Evolutionary conservation across 2,888 invertebrate species (phyloP).

Genomic region (Augochlorella aurata): DNA sequence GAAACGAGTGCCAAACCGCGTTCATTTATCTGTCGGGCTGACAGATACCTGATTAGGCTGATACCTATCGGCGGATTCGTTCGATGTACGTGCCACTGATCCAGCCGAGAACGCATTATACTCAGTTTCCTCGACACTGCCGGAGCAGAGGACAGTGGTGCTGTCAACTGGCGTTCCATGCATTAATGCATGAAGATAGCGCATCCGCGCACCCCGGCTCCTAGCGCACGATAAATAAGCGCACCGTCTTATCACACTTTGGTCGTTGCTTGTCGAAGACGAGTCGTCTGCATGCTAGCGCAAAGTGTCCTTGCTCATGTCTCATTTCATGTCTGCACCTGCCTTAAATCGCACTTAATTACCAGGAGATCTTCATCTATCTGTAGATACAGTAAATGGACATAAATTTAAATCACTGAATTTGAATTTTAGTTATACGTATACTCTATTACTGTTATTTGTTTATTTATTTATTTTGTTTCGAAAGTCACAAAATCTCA

Average conservation of each 20-base stretch:
- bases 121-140: constrained; percentile 11
- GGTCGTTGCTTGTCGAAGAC: constrained; percentile 40
- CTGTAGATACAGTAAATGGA: too few species aligned
- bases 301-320: constrained; percentile 5
- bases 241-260: constrained; percentile 49
- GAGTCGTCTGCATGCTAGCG: constrained; percentile 21
- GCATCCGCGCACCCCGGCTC: constrained; percentile 53
- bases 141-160: constrained; percentile 32
- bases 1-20: constrained; percentile 17
- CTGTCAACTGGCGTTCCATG: constrained; percentile 59
- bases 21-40: constrained; percentile 44
- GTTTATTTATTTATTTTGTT: too few species aligned
- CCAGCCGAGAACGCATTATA: constrained; percentile 30
- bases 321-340: constrained; percentile 4
- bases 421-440: too few species aligned
- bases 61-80: constrained; percentile 50
- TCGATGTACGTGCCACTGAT: constrained; percentile 51
- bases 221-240: constrained; percentile 45
- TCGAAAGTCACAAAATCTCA: too few species aligned
- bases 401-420: too few species aligned
- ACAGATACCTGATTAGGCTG: constrained; percentile 51
- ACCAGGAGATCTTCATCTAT: neutral
- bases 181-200: constrained; percentile 66
- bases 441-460: too few species aligned
- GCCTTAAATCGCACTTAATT: neutral